Conservation (phyloP, 2,888 invertebrate species). For the Eupithecia vulgata region DNA sequence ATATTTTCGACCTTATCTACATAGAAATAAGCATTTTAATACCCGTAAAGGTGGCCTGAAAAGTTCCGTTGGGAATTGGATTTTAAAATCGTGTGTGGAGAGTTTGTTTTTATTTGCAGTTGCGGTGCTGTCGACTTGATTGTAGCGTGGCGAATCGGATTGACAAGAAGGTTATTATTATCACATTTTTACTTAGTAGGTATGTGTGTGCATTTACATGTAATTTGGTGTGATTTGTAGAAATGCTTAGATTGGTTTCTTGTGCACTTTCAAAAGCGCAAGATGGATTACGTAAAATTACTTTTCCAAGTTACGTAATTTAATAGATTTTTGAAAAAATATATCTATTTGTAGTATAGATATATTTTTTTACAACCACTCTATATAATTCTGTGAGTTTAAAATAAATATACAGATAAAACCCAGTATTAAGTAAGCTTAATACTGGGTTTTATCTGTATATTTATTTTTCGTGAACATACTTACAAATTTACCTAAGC, state of each 20-base stretch:
- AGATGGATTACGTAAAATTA: slow-evolving; percentile 12
- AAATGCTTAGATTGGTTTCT: slow-evolving; percentile 54
- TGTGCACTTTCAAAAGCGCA: slow-evolving; percentile 29
- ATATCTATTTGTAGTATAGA: too few species aligned
- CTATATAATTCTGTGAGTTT: too few species aligned
- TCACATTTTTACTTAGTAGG: slow-evolving; percentile 75
- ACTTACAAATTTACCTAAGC: not conserved
- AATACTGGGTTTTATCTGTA: too few species aligned
- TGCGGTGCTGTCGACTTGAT: slow-evolving; percentile 66
- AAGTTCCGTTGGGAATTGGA: slow-evolving; percentile 54
- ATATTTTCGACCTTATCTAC: slow-evolving; percentile 51
- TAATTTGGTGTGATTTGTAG: slow-evolving; percentile 65
- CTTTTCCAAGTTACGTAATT: not conserved
- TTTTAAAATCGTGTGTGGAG: slow-evolving; percentile 53
- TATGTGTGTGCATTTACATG: slow-evolving; percentile 64
- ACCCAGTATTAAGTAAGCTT: not conserved
- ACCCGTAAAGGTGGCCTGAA: slow-evolving; percentile 8
- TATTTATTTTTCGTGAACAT: not conserved
- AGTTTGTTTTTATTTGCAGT: slow-evolving; percentile 45
- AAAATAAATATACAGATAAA: not conserved
- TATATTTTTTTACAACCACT: not conserved
- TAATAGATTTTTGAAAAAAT: not conserved
- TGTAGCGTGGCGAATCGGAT: slow-evolving; percentile 78
- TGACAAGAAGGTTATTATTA: slow-evolving; percentile 83
- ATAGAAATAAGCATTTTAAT: slow-evolving; percentile 44